Percentiles rank a stretch among this genome's conserved stretches.
Evolutionary conservation across 1,140 invertebrate genomes (phyloP).

Genomic region (Drosophila bipectinata): DNA sequence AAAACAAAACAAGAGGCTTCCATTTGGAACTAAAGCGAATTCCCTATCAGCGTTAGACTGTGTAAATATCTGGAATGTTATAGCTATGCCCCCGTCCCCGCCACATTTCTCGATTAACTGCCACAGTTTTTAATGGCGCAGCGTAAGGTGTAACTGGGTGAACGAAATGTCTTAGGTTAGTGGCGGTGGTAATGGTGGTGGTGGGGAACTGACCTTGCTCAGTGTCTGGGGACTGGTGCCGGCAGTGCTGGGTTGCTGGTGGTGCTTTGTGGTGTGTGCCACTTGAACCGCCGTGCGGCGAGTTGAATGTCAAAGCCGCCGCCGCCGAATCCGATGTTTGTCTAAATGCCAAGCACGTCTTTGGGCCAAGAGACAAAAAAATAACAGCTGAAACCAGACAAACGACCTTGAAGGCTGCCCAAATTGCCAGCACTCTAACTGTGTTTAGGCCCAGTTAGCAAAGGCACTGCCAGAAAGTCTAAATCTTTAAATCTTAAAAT

Average conservation of each 20-base stretch:
- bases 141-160: constrained; percentile 58
- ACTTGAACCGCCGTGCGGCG: constrained; percentile 51
- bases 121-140: constrained; percentile 42
- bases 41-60: constrained; percentile 43
- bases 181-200: constrained; percentile 8
- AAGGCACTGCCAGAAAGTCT: background rate
- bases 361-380: constrained; percentile 17
- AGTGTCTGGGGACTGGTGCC: constrained; percentile 15
- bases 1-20: constrained; percentile 8
- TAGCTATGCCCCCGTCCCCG: background rate
- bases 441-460: constrained; percentile 52
- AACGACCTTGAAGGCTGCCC: constrained; percentile 41
- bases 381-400: constrained; percentile 10
- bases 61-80: constrained; percentile 34
- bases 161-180: constrained; percentile 48
- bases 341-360: constrained; percentile 57
- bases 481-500: background rate
- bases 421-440: constrained; percentile 30
- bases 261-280: constrained; percentile 14
- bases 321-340: constrained; percentile 39
- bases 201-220: constrained; percentile 47
- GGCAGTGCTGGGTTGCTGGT: constrained; percentile 1
- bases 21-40: background rate
- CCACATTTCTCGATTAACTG: background rate
- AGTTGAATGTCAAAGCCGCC: constrained; percentile 61